A percentile compares a stretch with the other conserved stretches of the same genome.
phyloP scores from a whole-genome alignment of 1,140 invertebrate genomes.

The Chymomyza costata region DNA sequence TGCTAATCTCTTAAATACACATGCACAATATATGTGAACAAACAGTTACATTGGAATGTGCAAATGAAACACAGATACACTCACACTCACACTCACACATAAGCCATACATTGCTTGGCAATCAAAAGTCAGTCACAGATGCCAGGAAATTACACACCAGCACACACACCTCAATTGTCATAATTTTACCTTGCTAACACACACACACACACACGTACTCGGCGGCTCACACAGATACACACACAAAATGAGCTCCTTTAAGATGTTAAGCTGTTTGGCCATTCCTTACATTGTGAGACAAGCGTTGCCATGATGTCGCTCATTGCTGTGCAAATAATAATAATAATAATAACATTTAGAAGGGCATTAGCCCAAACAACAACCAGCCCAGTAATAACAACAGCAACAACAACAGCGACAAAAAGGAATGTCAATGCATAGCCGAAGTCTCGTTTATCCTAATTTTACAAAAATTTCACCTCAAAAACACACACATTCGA shows the following conservation, averaged over 20 bases:
- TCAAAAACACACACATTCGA: slow-evolving; percentile 9
- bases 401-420: slow-evolving; percentile 28
- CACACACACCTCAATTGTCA: slow-evolving; percentile 46
- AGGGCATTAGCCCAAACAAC: too few species aligned
- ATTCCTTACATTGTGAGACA: slow-evolving; percentile 48
- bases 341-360: slow-evolving; percentile 61
- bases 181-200: slow-evolving; percentile 45
- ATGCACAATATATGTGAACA: slow-evolving; percentile 50
- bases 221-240: neutral
- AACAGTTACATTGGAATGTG: slow-evolving; percentile 47
- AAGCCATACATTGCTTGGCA: slow-evolving; percentile 24
- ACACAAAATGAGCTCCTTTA: slow-evolving; percentile 41
- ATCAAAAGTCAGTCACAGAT: slow-evolving; percentile 42
- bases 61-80: neutral
- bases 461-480: too few species aligned
- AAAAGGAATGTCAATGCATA: slow-evolving; percentile 1
- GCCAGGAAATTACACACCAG: slow-evolving; percentile 10
- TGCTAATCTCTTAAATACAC: slow-evolving; percentile 43
- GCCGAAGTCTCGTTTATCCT: too few species aligned
- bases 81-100: slow-evolving; percentile 10
- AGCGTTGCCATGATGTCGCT: slow-evolving; percentile 9
- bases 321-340: slow-evolving; percentile 59
- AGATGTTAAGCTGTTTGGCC: slow-evolving; percentile 24
- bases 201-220: slow-evolving; percentile 4
- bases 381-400: neutral